Percentiles rank a stretch among this genome's conserved stretches.
These are phyloP conservation scores for Gopherus flavomarginatus DNA, from an alignment of 2,113 vertebrate genomes.

Conservation along the genomic window DNA sequence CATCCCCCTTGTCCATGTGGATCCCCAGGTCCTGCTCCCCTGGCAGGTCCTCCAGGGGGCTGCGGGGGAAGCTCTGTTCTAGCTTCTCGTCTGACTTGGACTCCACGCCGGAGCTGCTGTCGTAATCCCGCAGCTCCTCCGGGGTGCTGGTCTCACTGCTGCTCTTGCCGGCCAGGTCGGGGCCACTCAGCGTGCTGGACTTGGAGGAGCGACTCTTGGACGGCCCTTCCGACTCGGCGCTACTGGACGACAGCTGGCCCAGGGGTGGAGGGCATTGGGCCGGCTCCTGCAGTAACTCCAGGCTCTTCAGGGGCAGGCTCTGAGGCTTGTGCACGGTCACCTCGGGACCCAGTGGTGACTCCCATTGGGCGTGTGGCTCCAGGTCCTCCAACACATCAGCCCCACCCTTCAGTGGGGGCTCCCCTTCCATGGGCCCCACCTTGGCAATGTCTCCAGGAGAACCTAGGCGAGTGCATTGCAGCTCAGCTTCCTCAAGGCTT, in stretches of 20 bases:
- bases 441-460: background rate
- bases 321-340: constrained; percentile 18
- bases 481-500: background rate
- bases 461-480: background rate
- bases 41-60: constrained; percentile 60
- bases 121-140: constrained; percentile 82
- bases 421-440: background rate
- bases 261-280: background rate
- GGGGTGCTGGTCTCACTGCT: constrained; percentile 84
- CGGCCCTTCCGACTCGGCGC: constrained; percentile 13
- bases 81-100: constrained; percentile 79
- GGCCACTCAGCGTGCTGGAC: constrained; percentile 82
- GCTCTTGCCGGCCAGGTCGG: constrained; percentile 83
- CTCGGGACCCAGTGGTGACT: background rate
- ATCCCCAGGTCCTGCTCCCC: constrained; percentile 85
- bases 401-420: background rate
- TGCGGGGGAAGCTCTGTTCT: constrained; percentile 63
- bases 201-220: constrained; percentile 62
- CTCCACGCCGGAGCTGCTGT: constrained; percentile 78
- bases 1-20: constrained; percentile 78
- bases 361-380: background rate
- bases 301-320: constrained; percentile 53
- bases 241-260: constrained; percentile 41
- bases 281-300: background rate
- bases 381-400: background rate